Evolutionary conservation across 1,140 invertebrate species (phyloP).

Genomic region (Aricia agestis): DNA sequence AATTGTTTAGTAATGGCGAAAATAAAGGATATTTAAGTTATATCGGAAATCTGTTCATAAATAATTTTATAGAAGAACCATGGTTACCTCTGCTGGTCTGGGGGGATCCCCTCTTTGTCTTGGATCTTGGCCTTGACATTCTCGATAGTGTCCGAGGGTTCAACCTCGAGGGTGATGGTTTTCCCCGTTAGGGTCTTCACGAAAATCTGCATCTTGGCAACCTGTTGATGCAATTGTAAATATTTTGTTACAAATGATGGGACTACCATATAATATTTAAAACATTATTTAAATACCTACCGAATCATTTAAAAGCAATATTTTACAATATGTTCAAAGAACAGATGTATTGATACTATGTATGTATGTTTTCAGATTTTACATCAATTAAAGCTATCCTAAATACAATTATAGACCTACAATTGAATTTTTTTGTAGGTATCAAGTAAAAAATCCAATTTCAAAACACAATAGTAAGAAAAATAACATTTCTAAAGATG

Average conservation of each 20-base stretch:
- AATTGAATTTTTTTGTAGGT: no score
- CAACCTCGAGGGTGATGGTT: slow-evolving; percentile 96
- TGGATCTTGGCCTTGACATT: slow-evolving; percentile 97
- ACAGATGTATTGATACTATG: no score
- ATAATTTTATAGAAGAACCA: not conserved
- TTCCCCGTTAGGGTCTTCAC: slow-evolving; percentile 96
- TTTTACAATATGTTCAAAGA: no score
- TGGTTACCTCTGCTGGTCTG: slow-evolving; percentile 85
- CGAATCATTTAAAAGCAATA: no score
- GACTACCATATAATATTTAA: not conserved
- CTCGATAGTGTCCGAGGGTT: slow-evolving; percentile 94
- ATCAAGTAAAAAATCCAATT: no score
- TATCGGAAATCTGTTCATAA: no score
- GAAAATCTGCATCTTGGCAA: slow-evolving; percentile 91
- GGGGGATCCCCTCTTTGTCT: slow-evolving; percentile 93
- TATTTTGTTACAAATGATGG: not conserved
- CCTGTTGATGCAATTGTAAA: slow-evolving; percentile 31
- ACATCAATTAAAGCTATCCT: no score
- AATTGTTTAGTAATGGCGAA: no score
- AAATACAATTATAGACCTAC: no score
- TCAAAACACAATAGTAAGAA: no score
- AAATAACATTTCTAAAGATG: no score
- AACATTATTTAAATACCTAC: not conserved
- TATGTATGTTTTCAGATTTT: no score
- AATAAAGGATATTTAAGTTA: not conserved